Base-by-base conservation (phyloP, 1,140 invertebrate genomes). In the Tetramorium parvispinum region DNA sequence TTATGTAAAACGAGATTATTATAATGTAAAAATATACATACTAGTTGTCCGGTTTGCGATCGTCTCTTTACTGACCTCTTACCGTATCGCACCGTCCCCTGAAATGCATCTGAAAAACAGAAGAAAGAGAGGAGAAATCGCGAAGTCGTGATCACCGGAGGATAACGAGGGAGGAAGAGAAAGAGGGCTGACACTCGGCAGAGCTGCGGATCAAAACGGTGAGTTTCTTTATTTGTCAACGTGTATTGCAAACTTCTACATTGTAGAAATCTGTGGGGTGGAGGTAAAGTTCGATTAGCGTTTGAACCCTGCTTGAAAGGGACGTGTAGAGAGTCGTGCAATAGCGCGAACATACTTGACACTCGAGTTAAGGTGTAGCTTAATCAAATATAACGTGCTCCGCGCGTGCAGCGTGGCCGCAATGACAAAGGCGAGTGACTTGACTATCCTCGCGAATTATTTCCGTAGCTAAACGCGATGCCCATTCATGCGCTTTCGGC, bases 321-420 rank as follows among this genome's bases (percentile, higher is more conserved):
- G 92, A 93, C 70, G 49, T 91, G 91, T 93, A 93, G 92, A 93
- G 92, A 92, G 92, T 93, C 92, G 11, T 92, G 89, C 90, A 93
- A 93, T 92, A 87, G 87, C 87, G 88, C 85, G 70, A 92, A 91
- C 89, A 83, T 87, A 83, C 57, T 71, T 85, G 61, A 75, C 59
- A 87, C 27, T 87, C 43, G 46, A 87, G 24, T 85, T 75, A 86
- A 88, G 86, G 46, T 73, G 86, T 82, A 57, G 55, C 86, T 82
- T 66, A 65, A 66, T 82, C 81, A 73, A 78, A 37, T 70, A 63
- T 37, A 79, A 49, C 27, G 11, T 49, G 51, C 61, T 18, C 24
- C 75, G 49, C 53, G 46, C 16, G 16, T 18, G 18, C n/a, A n/a
- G n/a, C 1, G 37, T 40, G 10, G 40, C 27, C 55, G 55, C 13